Evolutionary conservation across 1,140 invertebrate species (phyloP).

Genomic region (Bursaphelenchus mucronatus): DNA sequence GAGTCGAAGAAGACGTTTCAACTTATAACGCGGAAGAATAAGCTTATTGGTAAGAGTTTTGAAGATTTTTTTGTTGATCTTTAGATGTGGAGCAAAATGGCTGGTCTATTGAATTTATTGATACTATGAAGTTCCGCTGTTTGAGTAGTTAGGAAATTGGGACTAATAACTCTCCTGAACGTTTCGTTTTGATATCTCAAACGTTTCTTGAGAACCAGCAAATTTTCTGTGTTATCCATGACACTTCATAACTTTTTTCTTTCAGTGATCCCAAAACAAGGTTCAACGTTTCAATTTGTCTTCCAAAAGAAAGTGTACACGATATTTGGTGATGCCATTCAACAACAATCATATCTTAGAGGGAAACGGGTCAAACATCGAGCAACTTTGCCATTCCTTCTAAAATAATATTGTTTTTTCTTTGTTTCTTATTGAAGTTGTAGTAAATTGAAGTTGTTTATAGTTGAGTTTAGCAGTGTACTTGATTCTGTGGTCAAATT

Average conservation of each 20-base stretch:
- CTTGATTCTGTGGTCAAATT: constrained; percentile 4
- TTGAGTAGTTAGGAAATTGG: neutral
- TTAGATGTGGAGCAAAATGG: too few species aligned
- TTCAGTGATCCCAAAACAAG: constrained; percentile 44
- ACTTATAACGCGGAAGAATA: constrained; percentile 35
- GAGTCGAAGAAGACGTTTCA: constrained; percentile 44
- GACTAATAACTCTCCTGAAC: too few species aligned
- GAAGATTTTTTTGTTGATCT: too few species aligned
- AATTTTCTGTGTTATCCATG: constrained; percentile 22
- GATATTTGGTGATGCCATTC: constrained; percentile 39
- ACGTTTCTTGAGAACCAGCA: neutral
- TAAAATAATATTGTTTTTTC: constrained; percentile 28
- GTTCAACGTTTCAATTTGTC: constrained; percentile 40
- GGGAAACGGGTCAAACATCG: constrained; percentile 29
- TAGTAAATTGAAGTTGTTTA: neutral
- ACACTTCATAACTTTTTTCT: constrained; percentile 10
- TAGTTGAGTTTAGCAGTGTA: neutral
- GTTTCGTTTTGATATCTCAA: too few species aligned
- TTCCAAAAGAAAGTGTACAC: constrained; percentile 39
- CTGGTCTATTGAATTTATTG: too few species aligned
- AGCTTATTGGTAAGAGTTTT: constrained; percentile 32
- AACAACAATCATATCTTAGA: constrained; percentile 34
- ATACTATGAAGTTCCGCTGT: too few species aligned
- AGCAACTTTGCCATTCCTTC: constrained; percentile 35
- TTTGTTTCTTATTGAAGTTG: neutral